These are phyloP conservation scores for Neosilurus hyrtlii DNA, from an alignment of 2,797 vertebrate genomes.

Conservation along the genomic window DNA sequence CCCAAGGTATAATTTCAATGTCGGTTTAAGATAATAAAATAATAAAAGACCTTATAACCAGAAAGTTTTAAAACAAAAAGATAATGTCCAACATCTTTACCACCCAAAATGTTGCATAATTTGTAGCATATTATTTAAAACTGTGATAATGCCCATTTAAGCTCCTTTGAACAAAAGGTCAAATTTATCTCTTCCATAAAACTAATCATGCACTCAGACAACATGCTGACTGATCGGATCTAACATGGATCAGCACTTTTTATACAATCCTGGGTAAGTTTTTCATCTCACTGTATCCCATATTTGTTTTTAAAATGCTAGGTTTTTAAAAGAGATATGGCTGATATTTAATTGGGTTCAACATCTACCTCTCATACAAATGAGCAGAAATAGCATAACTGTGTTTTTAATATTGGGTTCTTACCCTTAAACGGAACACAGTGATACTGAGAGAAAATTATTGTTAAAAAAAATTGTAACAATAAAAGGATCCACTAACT, in stretches of 20 bases:
- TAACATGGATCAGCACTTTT: neutral
- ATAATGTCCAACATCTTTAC: neutral
- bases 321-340: neutral
- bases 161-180: too few relatives aligned
- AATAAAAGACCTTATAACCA: neutral
- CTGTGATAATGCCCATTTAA: too few relatives aligned
- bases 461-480: neutral
- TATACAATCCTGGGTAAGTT: neutral
- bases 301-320: neutral
- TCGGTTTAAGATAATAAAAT: too few relatives aligned
- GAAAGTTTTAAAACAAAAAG: neutral
- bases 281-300: neutral
- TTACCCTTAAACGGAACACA: neutral
- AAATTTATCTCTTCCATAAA: neutral
- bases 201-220: neutral
- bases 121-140: too few relatives aligned
- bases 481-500: neutral
- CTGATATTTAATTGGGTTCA: neutral
- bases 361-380: neutral
- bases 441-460: neutral
- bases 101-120: too few relatives aligned
- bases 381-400: neutral
- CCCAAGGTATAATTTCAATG: too few relatives aligned
- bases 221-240: neutral
- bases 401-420: neutral